phyloP scores from a whole-genome alignment of 2,888 invertebrate genomes.

The Lepidocyrtinus sp. region DNA sequence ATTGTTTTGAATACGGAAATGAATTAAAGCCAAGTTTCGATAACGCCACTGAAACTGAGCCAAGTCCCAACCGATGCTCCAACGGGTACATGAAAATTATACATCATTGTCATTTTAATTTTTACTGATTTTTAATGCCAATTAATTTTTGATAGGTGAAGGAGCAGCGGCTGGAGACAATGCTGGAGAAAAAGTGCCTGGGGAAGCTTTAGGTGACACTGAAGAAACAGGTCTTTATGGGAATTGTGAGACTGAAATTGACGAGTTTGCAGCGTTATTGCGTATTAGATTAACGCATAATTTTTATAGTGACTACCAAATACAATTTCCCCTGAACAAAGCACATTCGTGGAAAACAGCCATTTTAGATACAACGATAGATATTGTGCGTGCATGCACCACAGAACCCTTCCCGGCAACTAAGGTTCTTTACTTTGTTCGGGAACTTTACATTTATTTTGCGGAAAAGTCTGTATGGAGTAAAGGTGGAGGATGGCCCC shows the following conservation, averaged over 20 bases:
- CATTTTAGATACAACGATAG: conserved; percentile 30
- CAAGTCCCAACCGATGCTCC: too few relatives aligned
- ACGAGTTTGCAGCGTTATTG: conserved; percentile 15
- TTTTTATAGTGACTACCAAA: conserved; percentile 14
- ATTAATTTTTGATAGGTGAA: too few relatives aligned
- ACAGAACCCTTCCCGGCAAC: neutral
- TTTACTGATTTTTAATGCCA: neutral
- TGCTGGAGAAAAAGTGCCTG: neutral
- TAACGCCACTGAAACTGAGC: too few relatives aligned
- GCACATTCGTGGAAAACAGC: conserved; percentile 37
- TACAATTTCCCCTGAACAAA: conserved; percentile 42
- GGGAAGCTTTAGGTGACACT: neutral
- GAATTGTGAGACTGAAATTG: conserved; percentile 8
- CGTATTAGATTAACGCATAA: conserved; percentile 28
- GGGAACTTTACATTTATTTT: conserved; percentile 34
- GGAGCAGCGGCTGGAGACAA: neutral
- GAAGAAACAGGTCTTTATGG: neutral
- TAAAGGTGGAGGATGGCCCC: conserved; percentile 33
- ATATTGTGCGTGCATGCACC: neutral
- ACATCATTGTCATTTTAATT: neutral
- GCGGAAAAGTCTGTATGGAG: conserved; percentile 31
- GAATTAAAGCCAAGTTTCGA: too few relatives aligned
- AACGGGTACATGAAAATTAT: too few relatives aligned
- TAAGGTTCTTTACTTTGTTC: neutral
- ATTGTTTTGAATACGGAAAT: conserved; percentile 36